Conservation (phyloP, 1,140 invertebrate species). For the Drosophila tani region DNA sequence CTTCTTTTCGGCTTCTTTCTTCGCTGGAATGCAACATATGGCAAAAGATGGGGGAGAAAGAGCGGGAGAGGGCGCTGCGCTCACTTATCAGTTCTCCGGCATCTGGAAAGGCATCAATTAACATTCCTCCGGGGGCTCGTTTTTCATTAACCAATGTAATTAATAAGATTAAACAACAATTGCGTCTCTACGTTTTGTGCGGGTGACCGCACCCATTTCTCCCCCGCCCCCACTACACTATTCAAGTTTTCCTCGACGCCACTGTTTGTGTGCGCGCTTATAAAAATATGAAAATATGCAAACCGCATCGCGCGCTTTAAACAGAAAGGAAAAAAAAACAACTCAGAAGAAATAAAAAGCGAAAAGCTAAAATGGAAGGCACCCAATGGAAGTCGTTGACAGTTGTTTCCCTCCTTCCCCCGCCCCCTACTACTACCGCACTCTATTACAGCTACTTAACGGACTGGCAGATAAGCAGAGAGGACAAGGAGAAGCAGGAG, state of each 20-base stretch:
- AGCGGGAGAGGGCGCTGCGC: conserved; percentile 2
- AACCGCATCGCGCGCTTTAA: conserved; percentile 74
- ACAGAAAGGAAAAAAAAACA: conserved; percentile 30
- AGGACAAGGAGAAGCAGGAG: conserved; percentile 18
- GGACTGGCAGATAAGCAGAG: conserved; percentile 49
- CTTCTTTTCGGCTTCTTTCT: conserved; percentile 29
- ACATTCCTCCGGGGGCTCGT: conserved; percentile 63
- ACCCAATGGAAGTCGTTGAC: conserved; percentile 58
- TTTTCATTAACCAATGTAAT: conserved; percentile 79
- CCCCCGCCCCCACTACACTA: conserved; percentile 11
- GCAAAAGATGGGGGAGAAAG: conserved; percentile 48
- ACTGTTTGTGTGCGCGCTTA: conserved; percentile 25
- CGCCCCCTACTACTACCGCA: conserved; percentile 16
- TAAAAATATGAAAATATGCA: conserved; percentile 78
- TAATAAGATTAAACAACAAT: conserved; percentile 83
- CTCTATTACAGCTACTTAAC: conserved; percentile 64
- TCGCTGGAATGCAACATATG: conserved; percentile 70
- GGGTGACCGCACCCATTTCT: conserved; percentile 77
- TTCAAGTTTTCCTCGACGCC: conserved; percentile 35
- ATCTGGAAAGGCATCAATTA: conserved; percentile 73
- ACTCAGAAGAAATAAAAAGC: conserved; percentile 35
- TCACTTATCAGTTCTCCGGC: conserved; percentile 43
- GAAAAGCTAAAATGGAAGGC: conserved; percentile 60
- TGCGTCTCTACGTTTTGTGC: conserved; percentile 62
- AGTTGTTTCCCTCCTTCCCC: conserved; percentile 26